A percentile compares a stretch with the other conserved stretches of the same genome.
Conservation (phyloP, 2,888 invertebrate species). For the Drosophila mayaguana region DNA sequence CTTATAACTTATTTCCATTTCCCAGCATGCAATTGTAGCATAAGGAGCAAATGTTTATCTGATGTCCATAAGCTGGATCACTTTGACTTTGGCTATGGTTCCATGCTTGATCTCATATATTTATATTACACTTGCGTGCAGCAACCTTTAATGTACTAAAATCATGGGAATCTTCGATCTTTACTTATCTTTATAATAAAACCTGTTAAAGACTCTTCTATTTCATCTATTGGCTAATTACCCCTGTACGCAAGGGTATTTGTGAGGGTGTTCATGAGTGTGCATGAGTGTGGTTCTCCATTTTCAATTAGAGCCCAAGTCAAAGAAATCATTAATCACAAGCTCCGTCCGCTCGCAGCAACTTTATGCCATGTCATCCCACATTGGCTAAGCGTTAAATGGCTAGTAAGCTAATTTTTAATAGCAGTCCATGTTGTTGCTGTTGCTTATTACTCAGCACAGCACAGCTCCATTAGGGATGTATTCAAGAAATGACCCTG, state of each 20-base stretch:
- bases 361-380: slow-evolving; percentile 64
- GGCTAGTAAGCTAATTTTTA: slow-evolving; percentile 50
- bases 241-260: slow-evolving; percentile 4
- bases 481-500: slow-evolving; percentile 35
- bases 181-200: not conserved
- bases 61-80: too few relatives aligned
- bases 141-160: too few relatives aligned
- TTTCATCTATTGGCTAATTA: slow-evolving; percentile 35
- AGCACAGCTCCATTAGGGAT: slow-evolving; percentile 40
- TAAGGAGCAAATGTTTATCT: too few relatives aligned
- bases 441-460: not conserved
- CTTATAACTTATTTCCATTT: too few relatives aligned
- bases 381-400: slow-evolving; percentile 54
- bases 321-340: slow-evolving; percentile 75
- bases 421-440: slow-evolving; percentile 38
- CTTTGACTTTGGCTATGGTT: too few relatives aligned
- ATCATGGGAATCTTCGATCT: not conserved
- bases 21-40: too few relatives aligned
- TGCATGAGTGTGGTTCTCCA: slow-evolving; percentile 24
- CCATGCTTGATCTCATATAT: too few relatives aligned
- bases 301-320: slow-evolving; percentile 70
- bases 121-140: too few relatives aligned
- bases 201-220: too few relatives aligned
- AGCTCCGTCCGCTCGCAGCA: slow-evolving; percentile 12
- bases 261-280: not conserved